A percentile compares a stretch with the other conserved stretches of the same genome.
phyloP scores from a whole-genome alignment of 2,888 invertebrate genomes.

The Thera britannica region DNA sequence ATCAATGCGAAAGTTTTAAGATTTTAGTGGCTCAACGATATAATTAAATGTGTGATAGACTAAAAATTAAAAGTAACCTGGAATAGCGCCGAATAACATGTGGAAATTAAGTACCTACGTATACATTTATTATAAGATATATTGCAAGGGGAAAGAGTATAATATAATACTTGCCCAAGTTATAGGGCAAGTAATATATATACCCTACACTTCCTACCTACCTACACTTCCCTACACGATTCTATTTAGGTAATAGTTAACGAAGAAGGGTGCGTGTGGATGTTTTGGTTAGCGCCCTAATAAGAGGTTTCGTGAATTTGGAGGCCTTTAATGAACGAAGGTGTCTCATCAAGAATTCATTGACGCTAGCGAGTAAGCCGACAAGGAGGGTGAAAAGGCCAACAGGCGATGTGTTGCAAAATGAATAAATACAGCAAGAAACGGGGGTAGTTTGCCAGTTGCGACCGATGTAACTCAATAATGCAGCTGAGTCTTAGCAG shows the following conservation, averaged over 20 bases:
- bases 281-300: slow-evolving; percentile 72
- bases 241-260: slow-evolving; percentile 18
- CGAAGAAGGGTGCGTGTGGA: slow-evolving; percentile 63
- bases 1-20: too few species aligned
- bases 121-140: too few species aligned
- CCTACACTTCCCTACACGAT: slow-evolving; percentile 22
- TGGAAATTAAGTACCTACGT: too few species aligned
- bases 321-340: slow-evolving; percentile 81
- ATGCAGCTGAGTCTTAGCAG: slow-evolving; percentile 60
- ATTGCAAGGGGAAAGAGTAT: neutral
- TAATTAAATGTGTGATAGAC: too few species aligned
- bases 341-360: slow-evolving; percentile 77
- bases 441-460: slow-evolving; percentile 80
- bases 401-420: slow-evolving; percentile 81
- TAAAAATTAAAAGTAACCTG: too few species aligned
- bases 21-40: too few species aligned
- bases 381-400: slow-evolving; percentile 74
- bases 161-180: neutral
- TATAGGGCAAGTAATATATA: too few species aligned
- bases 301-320: slow-evolving; percentile 70
- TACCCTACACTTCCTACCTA: too few species aligned
- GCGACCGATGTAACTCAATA: slow-evolving; percentile 73
- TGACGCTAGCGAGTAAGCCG: slow-evolving; percentile 71
- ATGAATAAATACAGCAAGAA: slow-evolving; percentile 83
- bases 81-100: too few species aligned